Percentiles rank a stretch among this genome's conserved stretches.
Evolutionary conservation across 2,797 vertebrate species (phyloP).

Genomic region (Apogon hyalosoma): DNA sequence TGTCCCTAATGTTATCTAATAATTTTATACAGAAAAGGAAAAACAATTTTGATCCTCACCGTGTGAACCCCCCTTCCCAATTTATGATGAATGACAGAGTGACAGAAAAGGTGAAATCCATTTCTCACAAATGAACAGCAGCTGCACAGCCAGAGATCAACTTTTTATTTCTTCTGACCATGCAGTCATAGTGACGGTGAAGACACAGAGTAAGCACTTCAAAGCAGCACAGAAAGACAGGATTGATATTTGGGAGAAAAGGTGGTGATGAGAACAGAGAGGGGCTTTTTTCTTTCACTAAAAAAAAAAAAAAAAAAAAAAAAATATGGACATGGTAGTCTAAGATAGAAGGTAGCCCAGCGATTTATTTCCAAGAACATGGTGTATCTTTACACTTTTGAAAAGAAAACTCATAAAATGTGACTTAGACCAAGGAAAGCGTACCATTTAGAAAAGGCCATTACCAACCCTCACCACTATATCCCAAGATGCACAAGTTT

Average conservation of each 20-base stretch:
- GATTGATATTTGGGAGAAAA: conserved; percentile 1
- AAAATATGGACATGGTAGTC: not conserved
- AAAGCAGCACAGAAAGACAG: not conserved
- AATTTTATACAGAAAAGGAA: too few relatives aligned
- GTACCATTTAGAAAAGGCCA: conserved; percentile 1
- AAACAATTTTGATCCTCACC: not conserved
- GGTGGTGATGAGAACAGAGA: not conserved
- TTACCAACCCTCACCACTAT: not conserved
- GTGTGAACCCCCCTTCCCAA: not conserved
- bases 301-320: not conserved
- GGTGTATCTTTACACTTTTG: not conserved
- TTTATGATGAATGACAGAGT: not conserved
- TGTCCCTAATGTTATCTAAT: too few relatives aligned
- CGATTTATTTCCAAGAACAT: conserved; percentile 3
- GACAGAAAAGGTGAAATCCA: conserved; percentile 18
- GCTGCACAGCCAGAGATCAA: conserved; percentile 5
- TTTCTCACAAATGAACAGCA: conserved; percentile 2
- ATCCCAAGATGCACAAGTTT: not conserved
- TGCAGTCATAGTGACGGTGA: not conserved
- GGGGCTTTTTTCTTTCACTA: not conserved
- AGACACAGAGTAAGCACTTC: not conserved
- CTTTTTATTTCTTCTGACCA: too few relatives aligned
- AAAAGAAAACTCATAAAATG: conserved; percentile 5
- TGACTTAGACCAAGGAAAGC: not conserved
- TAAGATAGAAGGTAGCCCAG: not conserved